A percentile compares a stretch with the other conserved stretches of the same genome.
These are phyloP conservation scores for Synanthedon tipuliformis DNA, from an alignment of 2,888 invertebrate species.

Conservation along the genomic window DNA sequence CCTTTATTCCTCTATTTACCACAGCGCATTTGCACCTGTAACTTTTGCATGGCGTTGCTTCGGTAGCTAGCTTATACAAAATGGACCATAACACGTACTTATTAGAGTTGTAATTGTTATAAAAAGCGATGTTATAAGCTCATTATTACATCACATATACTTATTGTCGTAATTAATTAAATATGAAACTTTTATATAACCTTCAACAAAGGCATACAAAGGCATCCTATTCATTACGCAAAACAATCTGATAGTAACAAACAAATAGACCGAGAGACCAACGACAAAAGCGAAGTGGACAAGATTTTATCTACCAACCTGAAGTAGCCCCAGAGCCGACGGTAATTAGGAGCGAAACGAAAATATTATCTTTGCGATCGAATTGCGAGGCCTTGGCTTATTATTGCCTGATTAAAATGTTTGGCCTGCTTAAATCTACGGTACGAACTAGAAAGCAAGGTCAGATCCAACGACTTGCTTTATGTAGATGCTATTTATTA, in stretches of 20 bases:
- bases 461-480: conserved; percentile 17
- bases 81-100: no score
- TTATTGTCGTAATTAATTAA: neutral
- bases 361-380: conserved; percentile 45
- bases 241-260: conserved; percentile 42
- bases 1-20: no score
- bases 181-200: neutral
- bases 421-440: conserved; percentile 36
- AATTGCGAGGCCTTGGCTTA: conserved; percentile 49
- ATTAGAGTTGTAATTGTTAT: no score
- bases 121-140: no score
- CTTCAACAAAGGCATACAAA: conserved; percentile 26
- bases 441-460: conserved; percentile 58
- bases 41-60: no score
- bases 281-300: conserved; percentile 22
- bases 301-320: conserved; percentile 37
- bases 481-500: conserved; percentile 21
- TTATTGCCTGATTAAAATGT: conserved; percentile 60
- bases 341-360: conserved; percentile 22
- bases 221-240: conserved; percentile 31
- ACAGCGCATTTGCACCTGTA: no score
- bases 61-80: no score
- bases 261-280: conserved; percentile 48
- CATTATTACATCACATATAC: no score
- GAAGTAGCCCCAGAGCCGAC: conserved; percentile 22